Conservation (phyloP, 2,888 invertebrate species). For the Unio delphinus region DNA sequence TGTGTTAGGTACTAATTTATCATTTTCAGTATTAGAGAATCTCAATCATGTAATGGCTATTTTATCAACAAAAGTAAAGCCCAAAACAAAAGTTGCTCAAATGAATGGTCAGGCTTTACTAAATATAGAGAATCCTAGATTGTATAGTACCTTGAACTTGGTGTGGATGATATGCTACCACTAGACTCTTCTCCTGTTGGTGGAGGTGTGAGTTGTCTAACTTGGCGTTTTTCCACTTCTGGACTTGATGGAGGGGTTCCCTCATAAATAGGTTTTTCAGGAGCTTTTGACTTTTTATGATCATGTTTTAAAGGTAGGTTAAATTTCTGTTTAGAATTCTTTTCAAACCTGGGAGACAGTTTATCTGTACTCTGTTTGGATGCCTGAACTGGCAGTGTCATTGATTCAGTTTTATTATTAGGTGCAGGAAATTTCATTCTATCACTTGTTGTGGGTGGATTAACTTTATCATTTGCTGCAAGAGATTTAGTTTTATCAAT, state of each 20-base stretch:
- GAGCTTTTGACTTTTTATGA: constrained; percentile 30
- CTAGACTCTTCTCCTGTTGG: constrained; percentile 18
- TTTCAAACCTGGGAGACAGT: not conserved
- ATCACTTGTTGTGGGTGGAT: constrained; percentile 14
- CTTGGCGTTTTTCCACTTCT: constrained; percentile 40
- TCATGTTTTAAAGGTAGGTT: constrained; percentile 10
- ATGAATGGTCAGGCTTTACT: no score
- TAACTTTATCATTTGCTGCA: constrained; percentile 20
- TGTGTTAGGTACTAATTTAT: no score
- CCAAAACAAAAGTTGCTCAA: no score
- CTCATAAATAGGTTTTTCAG: constrained; percentile 55
- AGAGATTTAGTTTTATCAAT: constrained; percentile 23
- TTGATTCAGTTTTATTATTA: constrained; percentile 1
- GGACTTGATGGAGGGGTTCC: constrained; percentile 63
- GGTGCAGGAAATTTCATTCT: constrained; percentile 4
- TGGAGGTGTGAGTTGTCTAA: constrained; percentile 59
- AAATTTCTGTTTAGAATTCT: no score
- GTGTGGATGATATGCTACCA: constrained; percentile 19
- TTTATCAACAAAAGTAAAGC: no score
- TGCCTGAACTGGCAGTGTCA: constrained; percentile 2
- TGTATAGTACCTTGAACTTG: constrained; percentile 17
- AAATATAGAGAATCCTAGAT: no score
- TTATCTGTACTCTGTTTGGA: not conserved
- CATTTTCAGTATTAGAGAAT: no score
- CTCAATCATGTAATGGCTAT: no score